Evolutionary conservation across 2,113 vertebrate species (phyloP).

Genomic region (Toxotes jaculatrix): DNA sequence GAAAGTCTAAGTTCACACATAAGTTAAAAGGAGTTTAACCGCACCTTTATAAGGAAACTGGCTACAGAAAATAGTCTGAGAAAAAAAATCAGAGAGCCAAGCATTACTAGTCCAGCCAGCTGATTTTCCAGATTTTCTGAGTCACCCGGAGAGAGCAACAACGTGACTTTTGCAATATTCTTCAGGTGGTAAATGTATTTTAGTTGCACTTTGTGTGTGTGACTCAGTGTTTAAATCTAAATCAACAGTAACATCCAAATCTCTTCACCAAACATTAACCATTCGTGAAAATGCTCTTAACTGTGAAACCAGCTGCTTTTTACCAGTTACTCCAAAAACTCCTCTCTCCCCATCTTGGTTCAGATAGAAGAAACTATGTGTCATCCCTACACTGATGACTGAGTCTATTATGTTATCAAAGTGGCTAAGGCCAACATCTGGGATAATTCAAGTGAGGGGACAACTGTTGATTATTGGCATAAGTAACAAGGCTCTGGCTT

Average conservation of each 20-base stretch:
- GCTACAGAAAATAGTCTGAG: neutral
- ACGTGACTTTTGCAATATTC: neutral
- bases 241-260: neutral
- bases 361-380: constrained; percentile 5
- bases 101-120: neutral
- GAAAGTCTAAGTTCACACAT: neutral
- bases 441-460: constrained; percentile 6
- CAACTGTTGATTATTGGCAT: constrained; percentile 12
- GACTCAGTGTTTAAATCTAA: neutral
- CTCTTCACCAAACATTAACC: neutral
- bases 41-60: neutral
- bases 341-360: neutral
- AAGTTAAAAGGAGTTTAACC: neutral
- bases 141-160: neutral
- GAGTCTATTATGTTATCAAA: constrained; percentile 23
- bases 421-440: constrained; percentile 27
- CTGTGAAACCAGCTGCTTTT: neutral
- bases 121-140: neutral
- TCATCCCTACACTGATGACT: constrained; percentile 9
- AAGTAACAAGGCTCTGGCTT: constrained; percentile 24
- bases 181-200: neutral
- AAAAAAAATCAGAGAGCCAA: neutral
- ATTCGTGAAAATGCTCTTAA: neutral
- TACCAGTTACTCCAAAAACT: neutral
- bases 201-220: neutral